phyloP scores from a whole-genome alignment of 2,888 invertebrate species.

The Cataglyphis rosenhaueri region DNA sequence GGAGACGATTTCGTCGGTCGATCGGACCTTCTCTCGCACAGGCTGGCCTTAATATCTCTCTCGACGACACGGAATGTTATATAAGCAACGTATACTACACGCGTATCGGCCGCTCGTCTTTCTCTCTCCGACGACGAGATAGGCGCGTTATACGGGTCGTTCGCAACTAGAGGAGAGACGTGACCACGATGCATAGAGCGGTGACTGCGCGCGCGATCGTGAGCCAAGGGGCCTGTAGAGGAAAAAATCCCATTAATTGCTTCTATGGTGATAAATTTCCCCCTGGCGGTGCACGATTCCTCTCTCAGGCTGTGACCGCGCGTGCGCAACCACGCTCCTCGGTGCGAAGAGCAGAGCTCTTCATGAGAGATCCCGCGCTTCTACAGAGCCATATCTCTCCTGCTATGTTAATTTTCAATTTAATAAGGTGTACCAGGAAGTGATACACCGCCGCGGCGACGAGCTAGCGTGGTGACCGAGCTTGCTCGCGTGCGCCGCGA shows the following conservation, averaged over 20 bases:
- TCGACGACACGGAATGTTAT: constrained; percentile 60
- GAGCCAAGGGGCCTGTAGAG: constrained; percentile 74
- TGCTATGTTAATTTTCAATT: constrained; percentile 84
- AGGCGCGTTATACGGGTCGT: constrained; percentile 40
- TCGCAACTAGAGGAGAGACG: constrained; percentile 70
- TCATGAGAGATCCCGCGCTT: constrained; percentile 30
- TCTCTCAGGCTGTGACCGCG: constrained; percentile 48
- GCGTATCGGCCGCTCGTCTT: constrained; percentile 7
- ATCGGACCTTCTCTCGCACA: constrained; percentile 67
- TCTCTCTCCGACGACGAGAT: constrained; percentile 1
- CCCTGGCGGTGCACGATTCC: constrained; percentile 83
- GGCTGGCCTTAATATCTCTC: constrained; percentile 70
- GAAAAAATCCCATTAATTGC: constrained; percentile 84
- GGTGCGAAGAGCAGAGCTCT: constrained; percentile 33
- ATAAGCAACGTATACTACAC: constrained; percentile 55
- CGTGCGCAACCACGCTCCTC: constrained; percentile 17
- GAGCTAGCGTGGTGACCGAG: constrained; percentile 25
- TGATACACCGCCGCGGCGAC: constrained; percentile 66
- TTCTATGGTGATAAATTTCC: constrained; percentile 84
- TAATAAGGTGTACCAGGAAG: constrained; percentile 84
- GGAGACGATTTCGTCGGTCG: constrained; percentile 65
- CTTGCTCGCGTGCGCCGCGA: constrained; percentile 48
- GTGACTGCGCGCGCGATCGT: constrained; percentile 76
- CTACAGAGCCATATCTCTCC: constrained; percentile 76
- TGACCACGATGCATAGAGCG: constrained; percentile 78